Base-by-base conservation (phyloP, 2,113 vertebrate genomes). In the Cebus imitator region DNA sequence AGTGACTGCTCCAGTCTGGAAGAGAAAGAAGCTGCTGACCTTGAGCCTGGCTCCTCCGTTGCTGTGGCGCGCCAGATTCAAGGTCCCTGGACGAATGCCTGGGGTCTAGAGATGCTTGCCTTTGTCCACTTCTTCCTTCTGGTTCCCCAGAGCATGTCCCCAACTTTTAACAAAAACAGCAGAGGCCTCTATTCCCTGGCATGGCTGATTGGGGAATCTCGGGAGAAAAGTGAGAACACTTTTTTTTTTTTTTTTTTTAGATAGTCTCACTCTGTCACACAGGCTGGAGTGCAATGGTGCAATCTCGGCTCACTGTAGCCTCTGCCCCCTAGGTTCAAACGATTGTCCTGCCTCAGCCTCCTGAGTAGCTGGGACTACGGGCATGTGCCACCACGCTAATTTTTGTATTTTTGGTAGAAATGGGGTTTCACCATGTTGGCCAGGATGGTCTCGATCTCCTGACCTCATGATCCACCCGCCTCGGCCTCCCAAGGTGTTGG, bases 1-100 rank as follows among this genome's bases (percentile, higher is more conserved):
- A 99, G 98, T 99, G 99, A 95, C 99, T 99, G 1, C 98, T 99
- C 98, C 98, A 98, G 93, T 99, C 99, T 99, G 98, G 97, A 98
- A 97, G 98, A 97, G 98, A 98, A 98, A 83, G 97, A 61, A 96
- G 90, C 32, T n/a, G 50, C 30, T 14, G 21, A 20, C 84, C 37
- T 66, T 40, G 58, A 95, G 37, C 58, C 30, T 32, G 35, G 73
- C 37, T 48, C 64, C 32, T 45, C 8, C 18, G 20, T 5, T 7
- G 35, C 43, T 20, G 14, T 0, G 25, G 35, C 18, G 43, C 0
- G 3, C 52, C 32, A 35, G 94, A 55, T 27, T 35, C 25, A 40
- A 73, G 48, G 72, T 30, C 94, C 52, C 45, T 0, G 2, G 58
- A 48, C 4, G 48, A 88, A 45, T 1, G 4, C 66, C 21, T 27